phyloP scores from a whole-genome alignment of 2,888 invertebrate species.

The Shargacucullia verbasci region DNA sequence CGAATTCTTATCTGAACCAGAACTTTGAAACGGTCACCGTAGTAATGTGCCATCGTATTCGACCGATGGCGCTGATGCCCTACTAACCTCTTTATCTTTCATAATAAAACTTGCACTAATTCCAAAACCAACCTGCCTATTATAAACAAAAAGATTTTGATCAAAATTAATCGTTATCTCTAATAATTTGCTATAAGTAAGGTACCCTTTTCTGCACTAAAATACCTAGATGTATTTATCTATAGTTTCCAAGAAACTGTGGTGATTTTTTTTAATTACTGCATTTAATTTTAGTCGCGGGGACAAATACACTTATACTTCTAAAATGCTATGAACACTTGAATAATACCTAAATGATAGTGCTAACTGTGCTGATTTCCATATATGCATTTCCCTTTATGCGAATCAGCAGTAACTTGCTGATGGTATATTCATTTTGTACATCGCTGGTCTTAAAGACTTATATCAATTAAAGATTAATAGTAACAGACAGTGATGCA shows the following conservation, averaged over 20 bases:
- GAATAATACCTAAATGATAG: no score
- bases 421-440: no score
- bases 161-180: constrained; percentile 10
- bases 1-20: constrained; percentile 63
- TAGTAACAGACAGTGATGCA: constrained; percentile 17
- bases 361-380: no score
- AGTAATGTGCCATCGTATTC: constrained; percentile 38
- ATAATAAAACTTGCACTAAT: constrained; percentile 23
- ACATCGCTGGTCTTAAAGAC: background rate
- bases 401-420: no score
- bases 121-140: constrained; percentile 1
- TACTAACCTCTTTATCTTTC: constrained; percentile 75
- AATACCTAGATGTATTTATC: no score
- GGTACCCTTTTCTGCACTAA: no score
- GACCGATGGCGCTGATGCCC: constrained; percentile 64
- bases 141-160: constrained; percentile 24
- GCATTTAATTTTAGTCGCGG: no score
- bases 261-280: no score
- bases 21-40: constrained; percentile 53
- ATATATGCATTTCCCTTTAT: no score
- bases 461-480: constrained; percentile 5
- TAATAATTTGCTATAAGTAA: background rate
- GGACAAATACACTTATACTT: no score
- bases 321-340: no score
- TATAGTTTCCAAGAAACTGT: no score